Evolutionary conservation across 2,113 vertebrate species (phyloP), one percentile per base, ranked within the genome.

Genomic region (Odontophorus gujanensis): DNA sequence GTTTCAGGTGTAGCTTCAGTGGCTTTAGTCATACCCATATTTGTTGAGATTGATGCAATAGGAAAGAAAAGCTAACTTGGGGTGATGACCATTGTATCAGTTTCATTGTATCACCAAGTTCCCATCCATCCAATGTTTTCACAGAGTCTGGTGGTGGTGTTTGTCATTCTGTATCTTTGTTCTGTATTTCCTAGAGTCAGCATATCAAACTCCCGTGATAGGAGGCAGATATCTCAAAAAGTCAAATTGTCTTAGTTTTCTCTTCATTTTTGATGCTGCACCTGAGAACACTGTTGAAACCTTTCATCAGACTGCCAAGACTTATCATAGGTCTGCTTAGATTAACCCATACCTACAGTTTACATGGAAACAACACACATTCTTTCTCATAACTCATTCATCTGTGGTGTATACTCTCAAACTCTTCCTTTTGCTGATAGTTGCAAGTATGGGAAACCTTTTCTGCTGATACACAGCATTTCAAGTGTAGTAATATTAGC

Each of bases 311-410:
- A 21, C 7, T 42, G 15, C 5, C 16, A 63, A 79, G n/a, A 12
- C 3, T 24, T 62, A 6, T n/a, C 24, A 24, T 14, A 69, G 17
- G 12, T 8, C 16, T 77, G 3, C 24, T 48, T 65, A 87, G n/a
- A 2, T 5, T 65, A 79, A 76, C 3, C 5, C 17, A 32, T 30
- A 75, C 2, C 6, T 55, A 30, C 3, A 80, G 5, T 5, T 66
- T 43, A 25, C 0, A 0, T 1, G 61, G 16, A 69, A 32, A 18
- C 5, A 25, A 69, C 12, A 28, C 4, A 9, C 38, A 28, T 42
- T 69, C 25, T 34, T 79, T 82, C 45, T 85, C 25, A 20, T 53
- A 76, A 48, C 13, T 57, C 32, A 48, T 76, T 87, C 36, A 66
- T 40, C 4, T 11, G 6, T 7, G 24, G 9, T 2, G 7, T 47